Evolutionary conservation across 2,113 vertebrate genomes (phyloP).

Genomic region (Amblyornis subalaris): DNA sequence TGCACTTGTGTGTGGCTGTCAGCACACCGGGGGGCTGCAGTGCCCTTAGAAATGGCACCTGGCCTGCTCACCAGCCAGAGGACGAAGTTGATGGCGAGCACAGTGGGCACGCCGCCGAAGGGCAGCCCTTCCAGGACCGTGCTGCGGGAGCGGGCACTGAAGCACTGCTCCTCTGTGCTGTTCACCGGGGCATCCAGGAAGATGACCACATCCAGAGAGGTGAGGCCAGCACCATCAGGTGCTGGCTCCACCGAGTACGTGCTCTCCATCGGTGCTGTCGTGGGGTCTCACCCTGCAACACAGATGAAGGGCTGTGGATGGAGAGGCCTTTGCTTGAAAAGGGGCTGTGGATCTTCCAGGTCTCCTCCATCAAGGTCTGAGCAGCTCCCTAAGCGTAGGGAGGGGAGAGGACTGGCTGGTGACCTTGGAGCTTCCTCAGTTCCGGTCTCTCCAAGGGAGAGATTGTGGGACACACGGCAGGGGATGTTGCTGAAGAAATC

Average conservation of each 20-base stretch:
- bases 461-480: background rate
- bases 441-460: background rate
- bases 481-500: background rate
- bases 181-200: constrained; percentile 64
- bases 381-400: background rate
- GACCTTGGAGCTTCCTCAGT: background rate
- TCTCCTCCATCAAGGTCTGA: background rate
- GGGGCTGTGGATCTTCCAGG: background rate
- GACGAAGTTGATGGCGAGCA: constrained; percentile 85
- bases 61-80: constrained; percentile 84
- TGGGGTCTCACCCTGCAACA: constrained; percentile 41
- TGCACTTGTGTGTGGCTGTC: background rate
- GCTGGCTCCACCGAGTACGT: background rate
- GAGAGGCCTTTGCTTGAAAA: background rate
- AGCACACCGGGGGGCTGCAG: rapidly evolving
- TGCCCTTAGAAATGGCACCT: rapidly evolving
- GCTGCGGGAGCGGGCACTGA: constrained; percentile 79
- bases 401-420: background rate
- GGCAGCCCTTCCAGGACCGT: constrained; percentile 91
- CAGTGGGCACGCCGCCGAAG: constrained; percentile 89
- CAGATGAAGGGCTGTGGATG: background rate
- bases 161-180: constrained; percentile 79
- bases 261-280: background rate
- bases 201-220: constrained; percentile 45
- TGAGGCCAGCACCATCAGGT: background rate